Evolutionary conservation across 2,888 invertebrate species (phyloP).

Genomic region (Torymus texanus): DNA sequence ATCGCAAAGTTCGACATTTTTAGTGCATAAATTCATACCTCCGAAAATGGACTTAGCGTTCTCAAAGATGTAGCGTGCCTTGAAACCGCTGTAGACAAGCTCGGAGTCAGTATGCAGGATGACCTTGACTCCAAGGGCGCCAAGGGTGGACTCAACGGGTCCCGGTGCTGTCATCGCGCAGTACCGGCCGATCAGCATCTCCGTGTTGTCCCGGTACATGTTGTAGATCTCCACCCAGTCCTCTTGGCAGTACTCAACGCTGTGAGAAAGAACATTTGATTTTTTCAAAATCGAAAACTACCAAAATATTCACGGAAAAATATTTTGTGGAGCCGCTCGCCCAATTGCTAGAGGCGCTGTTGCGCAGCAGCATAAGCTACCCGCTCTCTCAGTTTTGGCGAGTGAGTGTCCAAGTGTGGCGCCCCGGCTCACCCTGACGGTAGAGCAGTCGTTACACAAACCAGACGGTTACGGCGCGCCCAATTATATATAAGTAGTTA

Average conservation of each 20-base stretch:
- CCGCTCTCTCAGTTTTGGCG: too few relatives aligned
- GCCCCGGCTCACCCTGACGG: too few relatives aligned
- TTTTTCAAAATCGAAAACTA: too few relatives aligned
- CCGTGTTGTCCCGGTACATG: slow-evolving; percentile 87
- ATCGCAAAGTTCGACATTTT: too few relatives aligned
- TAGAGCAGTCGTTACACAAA: too few relatives aligned
- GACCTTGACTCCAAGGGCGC: slow-evolving; percentile 91
- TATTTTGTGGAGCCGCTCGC: too few relatives aligned
- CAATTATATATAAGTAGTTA: too few relatives aligned
- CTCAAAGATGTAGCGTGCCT: slow-evolving; percentile 96
- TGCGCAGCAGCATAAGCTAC: too few relatives aligned
- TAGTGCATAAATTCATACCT: slow-evolving; percentile 70
- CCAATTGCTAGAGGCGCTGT: too few relatives aligned
- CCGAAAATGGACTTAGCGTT: slow-evolving; percentile 91
- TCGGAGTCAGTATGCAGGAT: slow-evolving; percentile 91
- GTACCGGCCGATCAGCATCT: slow-evolving; percentile 92
- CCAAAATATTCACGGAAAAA: too few relatives aligned
- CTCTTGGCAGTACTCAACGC: slow-evolving; percentile 87
- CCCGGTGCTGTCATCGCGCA: slow-evolving; percentile 95
- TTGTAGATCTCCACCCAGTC: slow-evolving; percentile 97
- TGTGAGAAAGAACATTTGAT: neutral
- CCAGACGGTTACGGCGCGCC: too few relatives aligned
- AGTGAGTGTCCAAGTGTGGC: too few relatives aligned
- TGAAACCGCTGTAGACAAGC: slow-evolving; percentile 95
- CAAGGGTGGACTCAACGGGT: slow-evolving; percentile 93